A percentile compares a stretch with the other conserved stretches of the same genome.
These are phyloP conservation scores for Platycercus adscitus DNA, from an alignment of 2,113 vertebrate genomes.

Conservation along the genomic window DNA sequence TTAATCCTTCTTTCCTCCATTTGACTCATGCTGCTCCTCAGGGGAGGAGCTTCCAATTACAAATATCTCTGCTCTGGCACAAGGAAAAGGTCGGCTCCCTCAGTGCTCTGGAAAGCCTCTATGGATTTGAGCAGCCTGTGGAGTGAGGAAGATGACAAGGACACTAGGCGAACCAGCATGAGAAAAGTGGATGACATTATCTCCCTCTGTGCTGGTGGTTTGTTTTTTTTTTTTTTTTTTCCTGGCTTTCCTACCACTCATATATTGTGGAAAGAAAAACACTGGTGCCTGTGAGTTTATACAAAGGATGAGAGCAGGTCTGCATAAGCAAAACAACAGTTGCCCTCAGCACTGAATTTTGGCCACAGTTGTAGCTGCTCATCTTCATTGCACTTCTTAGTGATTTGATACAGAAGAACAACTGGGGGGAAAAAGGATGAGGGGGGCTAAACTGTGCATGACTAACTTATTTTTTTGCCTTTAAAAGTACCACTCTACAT, in stretches of 20 bases:
- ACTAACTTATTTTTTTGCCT: not conserved
- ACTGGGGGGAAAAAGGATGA: not conserved
- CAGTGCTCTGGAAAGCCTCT: not conserved
- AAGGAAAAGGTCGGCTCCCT: slow-evolving; percentile 3
- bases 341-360: not conserved
- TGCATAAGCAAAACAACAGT: not conserved
- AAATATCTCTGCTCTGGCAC: slow-evolving; percentile 19
- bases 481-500: not conserved
- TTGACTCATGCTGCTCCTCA: not conserved
- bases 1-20: not conserved
- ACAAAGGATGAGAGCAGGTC: not conserved
- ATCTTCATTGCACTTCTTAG: not conserved
- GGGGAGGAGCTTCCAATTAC: slow-evolving; percentile 45
- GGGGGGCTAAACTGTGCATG: not conserved
- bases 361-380: not conserved
- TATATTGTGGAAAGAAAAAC: not conserved
- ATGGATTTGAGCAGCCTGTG: not conserved
- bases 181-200: not conserved
- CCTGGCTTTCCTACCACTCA: not conserved
- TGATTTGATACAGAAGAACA: not conserved
- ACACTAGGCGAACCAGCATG: not conserved
- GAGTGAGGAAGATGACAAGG: not conserved
- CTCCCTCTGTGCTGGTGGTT: not conserved
- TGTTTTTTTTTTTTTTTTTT: not conserved
- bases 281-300: not conserved